Conservation (phyloP, 2,888 invertebrate species). For the Ichneumoninae sp. region DNA sequence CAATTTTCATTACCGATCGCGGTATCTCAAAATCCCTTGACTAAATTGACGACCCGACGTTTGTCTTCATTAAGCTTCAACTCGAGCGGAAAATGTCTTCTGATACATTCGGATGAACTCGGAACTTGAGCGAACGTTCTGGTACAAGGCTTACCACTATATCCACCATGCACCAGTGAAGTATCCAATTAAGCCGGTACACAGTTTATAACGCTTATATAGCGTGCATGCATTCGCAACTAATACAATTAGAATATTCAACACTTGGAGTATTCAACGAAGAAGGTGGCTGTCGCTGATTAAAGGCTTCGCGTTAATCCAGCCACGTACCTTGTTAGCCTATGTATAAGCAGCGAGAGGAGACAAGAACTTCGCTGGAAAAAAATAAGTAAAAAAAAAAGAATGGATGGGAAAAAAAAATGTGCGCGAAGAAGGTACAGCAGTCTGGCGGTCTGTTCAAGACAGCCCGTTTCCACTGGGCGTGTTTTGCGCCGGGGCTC, state of each 20-base stretch:
- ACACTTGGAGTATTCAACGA: slow-evolving; percentile 10
- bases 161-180: neutral
- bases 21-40: neutral
- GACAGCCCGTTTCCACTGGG: slow-evolving; percentile 49
- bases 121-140: neutral
- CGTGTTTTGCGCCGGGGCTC: slow-evolving; percentile 37
- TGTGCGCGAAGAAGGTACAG: neutral
- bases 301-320: slow-evolving; percentile 55
- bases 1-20: no score
- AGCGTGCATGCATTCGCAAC: slow-evolving; percentile 27
- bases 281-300: slow-evolving; percentile 50
- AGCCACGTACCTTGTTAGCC: slow-evolving; percentile 49
- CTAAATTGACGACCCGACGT: neutral
- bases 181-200: slow-evolving; percentile 46
- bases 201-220: slow-evolving; percentile 35
- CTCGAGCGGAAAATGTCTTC: neutral
- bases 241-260: slow-evolving; percentile 58
- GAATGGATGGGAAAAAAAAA: neutral
- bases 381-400: neutral
- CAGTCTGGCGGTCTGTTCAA: slow-evolving; percentile 44
- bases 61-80: neutral
- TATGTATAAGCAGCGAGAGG: slow-evolving; percentile 29
- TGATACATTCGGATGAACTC: slow-evolving; percentile 3
- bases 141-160: slow-evolving; percentile 9
- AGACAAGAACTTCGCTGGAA: slow-evolving; percentile 5